A percentile compares a stretch with the other conserved stretches of the same genome.
These are phyloP conservation scores for Diplosoma virens DNA, from an alignment of 23 tunicate species.

Conservation along the genomic window DNA sequence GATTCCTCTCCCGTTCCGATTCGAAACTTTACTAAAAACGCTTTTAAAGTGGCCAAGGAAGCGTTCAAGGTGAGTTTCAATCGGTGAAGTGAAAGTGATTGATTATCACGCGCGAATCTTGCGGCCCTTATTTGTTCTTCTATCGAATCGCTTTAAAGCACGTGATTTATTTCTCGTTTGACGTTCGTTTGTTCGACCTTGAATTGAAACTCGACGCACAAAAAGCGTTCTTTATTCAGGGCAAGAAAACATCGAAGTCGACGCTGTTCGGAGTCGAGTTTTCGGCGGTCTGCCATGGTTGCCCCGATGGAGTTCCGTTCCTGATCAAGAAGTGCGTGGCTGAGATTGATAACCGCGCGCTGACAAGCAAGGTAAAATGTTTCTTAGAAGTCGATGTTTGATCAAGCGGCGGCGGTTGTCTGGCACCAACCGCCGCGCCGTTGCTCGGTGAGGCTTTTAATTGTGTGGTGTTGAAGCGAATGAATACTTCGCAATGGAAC, in stretches of 20 bases:
- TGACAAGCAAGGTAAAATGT: constrained; percentile 51
- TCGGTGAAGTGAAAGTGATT: background rate
- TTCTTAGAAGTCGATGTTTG: no score
- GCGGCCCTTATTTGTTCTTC: background rate
- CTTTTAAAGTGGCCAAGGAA: constrained; percentile 37
- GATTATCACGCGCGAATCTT: background rate
- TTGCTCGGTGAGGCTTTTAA: no score
- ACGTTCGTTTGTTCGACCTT: no score
- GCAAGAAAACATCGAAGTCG: constrained; percentile 51
- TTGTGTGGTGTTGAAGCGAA: no score
- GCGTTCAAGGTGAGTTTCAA: constrained; percentile 26
- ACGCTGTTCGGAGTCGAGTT: constrained; percentile 77
- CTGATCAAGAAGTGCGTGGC: constrained; percentile 74
- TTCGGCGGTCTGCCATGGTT: constrained; percentile 35
- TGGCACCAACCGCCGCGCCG: no score
- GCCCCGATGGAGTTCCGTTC: constrained; percentile 71
- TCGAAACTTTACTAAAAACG: constrained; percentile 34
- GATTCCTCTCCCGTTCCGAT: constrained; percentile 60
- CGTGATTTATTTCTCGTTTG: no score
- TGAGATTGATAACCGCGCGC: constrained; percentile 77
- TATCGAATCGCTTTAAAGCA: no score
- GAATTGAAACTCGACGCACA: no score
- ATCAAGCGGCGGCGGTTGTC: no score
- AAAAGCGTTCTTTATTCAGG: background rate
- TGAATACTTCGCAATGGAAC: no score